These are phyloP conservation scores for Rissa tridactyla DNA, from an alignment of 2,113 vertebrate genomes.

Conservation along the genomic window DNA sequence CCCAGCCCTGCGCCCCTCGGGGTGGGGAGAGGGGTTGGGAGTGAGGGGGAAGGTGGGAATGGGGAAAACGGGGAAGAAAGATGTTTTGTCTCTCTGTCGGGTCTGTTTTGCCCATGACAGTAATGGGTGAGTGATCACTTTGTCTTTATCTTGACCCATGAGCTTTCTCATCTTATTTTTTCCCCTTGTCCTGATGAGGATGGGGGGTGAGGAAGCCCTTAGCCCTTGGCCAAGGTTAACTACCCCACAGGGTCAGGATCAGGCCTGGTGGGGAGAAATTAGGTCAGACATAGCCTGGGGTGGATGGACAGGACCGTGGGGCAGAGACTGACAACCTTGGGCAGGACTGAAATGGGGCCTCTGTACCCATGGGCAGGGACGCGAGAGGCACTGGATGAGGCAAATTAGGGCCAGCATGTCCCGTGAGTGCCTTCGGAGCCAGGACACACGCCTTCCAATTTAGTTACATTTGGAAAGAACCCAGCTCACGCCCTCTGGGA, in stretches of 20 bases:
- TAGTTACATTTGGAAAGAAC: not conserved
- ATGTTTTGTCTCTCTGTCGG: not conserved
- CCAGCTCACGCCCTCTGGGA: not conserved
- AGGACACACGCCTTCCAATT: not conserved
- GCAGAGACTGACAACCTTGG: not conserved
- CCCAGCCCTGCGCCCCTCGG: fast-evolving
- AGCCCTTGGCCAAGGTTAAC: not conserved
- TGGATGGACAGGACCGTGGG: not conserved
- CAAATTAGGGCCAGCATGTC: not conserved
- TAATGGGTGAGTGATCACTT: not conserved
- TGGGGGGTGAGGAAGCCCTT: not conserved
- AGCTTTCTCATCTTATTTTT: not conserved
- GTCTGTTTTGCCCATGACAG: not conserved
- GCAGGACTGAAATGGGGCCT: not conserved
- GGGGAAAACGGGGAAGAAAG: not conserved
- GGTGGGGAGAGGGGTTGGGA: not conserved
- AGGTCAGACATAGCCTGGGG: not conserved
- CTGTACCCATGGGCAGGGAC: not conserved
- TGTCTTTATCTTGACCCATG: not conserved
- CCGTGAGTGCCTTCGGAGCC: not conserved
- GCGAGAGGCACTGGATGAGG: not conserved
- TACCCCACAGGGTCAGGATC: not conserved
- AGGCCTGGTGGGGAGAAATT: not conserved
- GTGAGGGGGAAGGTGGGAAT: fast-evolving
- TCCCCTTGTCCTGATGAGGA: not conserved